These are phyloP conservation scores for Trisateles emortualis DNA, from an alignment of 2,888 invertebrate species.

Conservation along the genomic window DNA sequence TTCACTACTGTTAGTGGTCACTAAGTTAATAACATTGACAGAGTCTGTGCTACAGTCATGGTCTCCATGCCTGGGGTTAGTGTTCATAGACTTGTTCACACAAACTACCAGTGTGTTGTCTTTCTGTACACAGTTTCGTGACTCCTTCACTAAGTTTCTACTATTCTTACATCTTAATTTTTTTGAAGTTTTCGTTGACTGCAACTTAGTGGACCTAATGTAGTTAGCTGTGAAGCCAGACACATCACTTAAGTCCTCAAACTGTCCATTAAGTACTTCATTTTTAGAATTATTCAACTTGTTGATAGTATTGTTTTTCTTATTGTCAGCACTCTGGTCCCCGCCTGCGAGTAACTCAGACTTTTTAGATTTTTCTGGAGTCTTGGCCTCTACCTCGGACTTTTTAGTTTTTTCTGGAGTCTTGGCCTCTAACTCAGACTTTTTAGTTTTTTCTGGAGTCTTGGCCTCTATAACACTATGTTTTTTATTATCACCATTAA, in stretches of 20 bases:
- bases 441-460: conserved; percentile 40
- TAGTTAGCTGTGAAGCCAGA: conserved; percentile 83
- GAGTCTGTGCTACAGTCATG: conserved; percentile 75
- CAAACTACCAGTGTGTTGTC: conserved; percentile 63
- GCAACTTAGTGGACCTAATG: conserved; percentile 79
- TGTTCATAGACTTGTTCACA: conserved; percentile 70
- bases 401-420: conserved; percentile 48
- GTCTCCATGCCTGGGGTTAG: conserved; percentile 46
- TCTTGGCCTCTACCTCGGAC: too few species aligned
- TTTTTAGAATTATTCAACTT: conserved; percentile 44
- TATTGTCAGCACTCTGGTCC: conserved; percentile 49
- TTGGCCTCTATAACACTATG: conserved; percentile 41
- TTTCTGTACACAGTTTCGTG: conserved; percentile 51
- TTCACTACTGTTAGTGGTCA: conserved; percentile 61
- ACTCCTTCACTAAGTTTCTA: conserved; percentile 66
- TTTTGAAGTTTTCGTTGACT: conserved; percentile 65
- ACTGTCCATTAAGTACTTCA: conserved; percentile 64
- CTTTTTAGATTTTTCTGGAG: conserved; percentile 46
- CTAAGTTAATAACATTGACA: conserved; percentile 72
- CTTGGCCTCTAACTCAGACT: too few species aligned
- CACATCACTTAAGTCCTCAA: conserved; percentile 81
- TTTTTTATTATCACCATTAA: conserved; percentile 55
- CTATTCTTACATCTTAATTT: conserved; percentile 66
- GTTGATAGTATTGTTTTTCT: conserved; percentile 41
- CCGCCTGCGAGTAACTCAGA: conserved; percentile 46